Conservation (phyloP, 2,113 vertebrate genomes). For the Mola mola region DNA sequence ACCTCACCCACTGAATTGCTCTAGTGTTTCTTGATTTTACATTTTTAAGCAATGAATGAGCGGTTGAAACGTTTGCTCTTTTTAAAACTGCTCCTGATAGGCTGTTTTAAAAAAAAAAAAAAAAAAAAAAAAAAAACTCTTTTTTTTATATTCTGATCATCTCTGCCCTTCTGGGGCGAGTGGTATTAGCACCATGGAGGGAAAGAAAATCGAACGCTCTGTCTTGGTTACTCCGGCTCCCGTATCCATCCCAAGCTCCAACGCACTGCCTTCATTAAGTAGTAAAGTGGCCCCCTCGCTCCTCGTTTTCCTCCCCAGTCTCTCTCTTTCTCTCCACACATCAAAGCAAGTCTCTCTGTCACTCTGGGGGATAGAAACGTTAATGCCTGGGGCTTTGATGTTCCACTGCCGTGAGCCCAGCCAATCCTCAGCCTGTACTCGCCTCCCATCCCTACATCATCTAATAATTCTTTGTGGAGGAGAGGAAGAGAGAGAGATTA, state of each 20-base stretch:
- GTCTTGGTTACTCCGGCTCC: slow-evolving; percentile 40
- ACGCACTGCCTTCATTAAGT: slow-evolving; percentile 71
- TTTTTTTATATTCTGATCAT: slow-evolving; percentile 10
- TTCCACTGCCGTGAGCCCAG: slow-evolving; percentile 73
- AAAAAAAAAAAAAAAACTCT: too few relatives aligned
- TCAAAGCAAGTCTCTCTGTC: slow-evolving; percentile 72
- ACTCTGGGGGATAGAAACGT: slow-evolving; percentile 77
- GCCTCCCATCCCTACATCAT: slow-evolving; percentile 63
- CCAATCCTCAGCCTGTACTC: slow-evolving; percentile 68
- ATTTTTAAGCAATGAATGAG: too few relatives aligned
- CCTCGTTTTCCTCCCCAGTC: slow-evolving; percentile 38
- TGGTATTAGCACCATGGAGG: slow-evolving; percentile 1
- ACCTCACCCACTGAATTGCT: too few relatives aligned
- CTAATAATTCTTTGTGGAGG: slow-evolving; percentile 69
- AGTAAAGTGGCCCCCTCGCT: slow-evolving; percentile 50
- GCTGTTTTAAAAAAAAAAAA: too few relatives aligned
- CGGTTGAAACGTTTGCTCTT: too few relatives aligned
- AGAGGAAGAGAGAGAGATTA: slow-evolving; percentile 68
- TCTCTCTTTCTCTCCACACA: slow-evolving; percentile 47
- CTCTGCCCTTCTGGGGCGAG: slow-evolving; percentile 1
- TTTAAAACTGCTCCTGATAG: too few relatives aligned
- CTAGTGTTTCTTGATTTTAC: too few relatives aligned
- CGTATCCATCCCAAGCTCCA: slow-evolving; percentile 57
- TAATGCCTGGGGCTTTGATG: slow-evolving; percentile 81
- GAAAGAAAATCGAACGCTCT: slow-evolving; percentile 6